These are phyloP conservation scores for Propithecus coquereli DNA, from an alignment of 2,113 vertebrate genomes.

Conservation along the genomic window DNA sequence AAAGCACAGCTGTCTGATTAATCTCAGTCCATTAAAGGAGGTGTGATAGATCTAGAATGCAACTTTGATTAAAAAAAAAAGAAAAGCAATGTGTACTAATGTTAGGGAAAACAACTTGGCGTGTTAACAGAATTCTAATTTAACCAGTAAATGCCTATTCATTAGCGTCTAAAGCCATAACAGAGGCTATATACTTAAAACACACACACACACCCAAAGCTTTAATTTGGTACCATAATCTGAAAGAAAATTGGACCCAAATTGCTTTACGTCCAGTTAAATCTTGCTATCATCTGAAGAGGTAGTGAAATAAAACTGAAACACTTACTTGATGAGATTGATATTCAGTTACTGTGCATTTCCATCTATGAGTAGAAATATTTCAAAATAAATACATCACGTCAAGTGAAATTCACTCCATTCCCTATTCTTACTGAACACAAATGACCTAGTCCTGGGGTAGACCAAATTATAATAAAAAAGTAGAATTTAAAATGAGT, in stretches of 20 bases:
- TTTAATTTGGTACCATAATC: conserved; percentile 73
- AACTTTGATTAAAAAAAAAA: conserved; percentile 52
- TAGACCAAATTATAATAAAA: conserved; percentile 32
- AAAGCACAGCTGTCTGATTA: conserved; percentile 66
- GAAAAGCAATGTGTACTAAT: conserved; percentile 47
- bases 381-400: conserved; percentile 69
- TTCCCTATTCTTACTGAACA: conserved; percentile 44
- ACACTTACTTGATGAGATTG: conserved; percentile 71
- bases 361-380: conserved; percentile 70
- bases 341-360: conserved; percentile 75
- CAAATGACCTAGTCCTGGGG: conserved; percentile 41
- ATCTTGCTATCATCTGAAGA: conserved; percentile 62
- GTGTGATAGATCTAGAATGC: conserved; percentile 49
- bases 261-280: conserved; percentile 71
- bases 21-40: conserved; percentile 67
- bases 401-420: conserved; percentile 37
- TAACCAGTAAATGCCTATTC: conserved; percentile 70
- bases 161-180: conserved; percentile 64
- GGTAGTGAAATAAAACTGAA: conserved; percentile 59
- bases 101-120: conserved; percentile 60
- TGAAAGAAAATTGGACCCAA: conserved; percentile 68
- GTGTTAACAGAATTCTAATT: conserved; percentile 70
- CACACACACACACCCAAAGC: conserved; percentile 37
- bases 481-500: conserved; percentile 55
- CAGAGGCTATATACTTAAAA: conserved; percentile 65